phyloP scores from a whole-genome alignment of 2,888 invertebrate genomes.

The Suillia variegata region DNA sequence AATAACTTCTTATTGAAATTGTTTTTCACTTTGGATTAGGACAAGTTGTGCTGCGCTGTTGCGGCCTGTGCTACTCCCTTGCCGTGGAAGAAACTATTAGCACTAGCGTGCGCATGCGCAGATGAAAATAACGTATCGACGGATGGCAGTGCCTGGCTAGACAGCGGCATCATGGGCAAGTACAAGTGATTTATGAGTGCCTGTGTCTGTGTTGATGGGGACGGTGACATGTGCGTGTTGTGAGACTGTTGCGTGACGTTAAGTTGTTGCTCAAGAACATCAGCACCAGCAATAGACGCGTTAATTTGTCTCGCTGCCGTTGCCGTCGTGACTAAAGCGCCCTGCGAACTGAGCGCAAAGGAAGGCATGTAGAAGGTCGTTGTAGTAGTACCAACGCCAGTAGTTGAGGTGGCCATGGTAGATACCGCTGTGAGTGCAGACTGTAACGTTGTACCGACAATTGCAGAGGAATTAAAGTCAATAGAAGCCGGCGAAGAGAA shows the following conservation, averaged over 20 bases:
- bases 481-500: slow-evolving; percentile 58
- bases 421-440: too few species aligned
- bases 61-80: slow-evolving; percentile 21
- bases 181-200: slow-evolving; percentile 35
- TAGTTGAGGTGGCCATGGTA: too few species aligned
- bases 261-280: too few species aligned
- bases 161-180: slow-evolving; percentile 44
- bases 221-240: slow-evolving; percentile 25
- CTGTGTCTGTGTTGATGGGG: slow-evolving; percentile 13
- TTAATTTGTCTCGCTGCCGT: too few species aligned
- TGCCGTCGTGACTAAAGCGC: slow-evolving; percentile 19
- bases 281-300: too few species aligned
- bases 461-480: slow-evolving; percentile 39
- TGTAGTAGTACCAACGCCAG: too few species aligned
- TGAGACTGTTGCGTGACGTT: slow-evolving; percentile 22
- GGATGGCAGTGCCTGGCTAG: slow-evolving; percentile 56
- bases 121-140: slow-evolving; percentile 57
- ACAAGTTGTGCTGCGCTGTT: not conserved
- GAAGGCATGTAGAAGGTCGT: slow-evolving; percentile 10
- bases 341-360: not conserved
- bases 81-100: slow-evolving; percentile 34
- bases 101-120: too few species aligned
- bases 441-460: too few species aligned
- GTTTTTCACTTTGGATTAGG: not conserved
- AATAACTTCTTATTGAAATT: too few species aligned